Base-by-base conservation (phyloP, 2,888 invertebrate genomes). In the Metalampra italica region DNA sequence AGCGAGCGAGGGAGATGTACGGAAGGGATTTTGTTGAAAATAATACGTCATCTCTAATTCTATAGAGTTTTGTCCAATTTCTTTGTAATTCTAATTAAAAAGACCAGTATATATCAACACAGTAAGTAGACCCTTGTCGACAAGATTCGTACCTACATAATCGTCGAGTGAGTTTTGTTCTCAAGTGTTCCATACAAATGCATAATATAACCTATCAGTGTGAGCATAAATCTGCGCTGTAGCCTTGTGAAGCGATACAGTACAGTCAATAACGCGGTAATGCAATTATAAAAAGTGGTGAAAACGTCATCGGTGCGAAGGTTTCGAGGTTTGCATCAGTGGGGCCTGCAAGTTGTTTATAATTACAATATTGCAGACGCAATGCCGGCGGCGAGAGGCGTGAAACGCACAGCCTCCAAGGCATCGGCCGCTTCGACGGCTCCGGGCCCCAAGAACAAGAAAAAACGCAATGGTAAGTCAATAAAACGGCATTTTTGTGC, bases 341-440 rank as follows among this genome's bases (percentile, higher is more conserved):
- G 81, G 83, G 86, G 85, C 78, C 78, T 69, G 63, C 59, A 71
- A 82, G 75, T 78, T 85, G 83, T 84, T 78, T 83, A 83, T 75
- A 77, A 71, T 83, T 82, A 77, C 79, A 78, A 76, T 82, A 83
- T 88, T 87, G 78, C 86, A 89, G 88, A 60, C 78, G 82, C 65
- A 74, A 90, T 90, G 90, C 90, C 90, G 82, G 87, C 90, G 68
- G 82, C 89, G 60, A 80, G 90, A 65, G 90, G 90, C 62, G 82
- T 86, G 54, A 90, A 90, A 73, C 81, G 90, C 66, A 66, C 89
- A 58, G 89, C 90, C 59, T 86, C 90, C 45, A 90, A 89, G 72
- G 68, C 84, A 44, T 71, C 82, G 43, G 62, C 79, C 29, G 59
- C 83, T 34, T 56, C 83, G 57, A 68, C 82, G 43, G 66, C 86